These are phyloP conservation scores for Baryphthengus martii DNA, from an alignment of 2,113 vertebrate species.

Conservation along the genomic window DNA sequence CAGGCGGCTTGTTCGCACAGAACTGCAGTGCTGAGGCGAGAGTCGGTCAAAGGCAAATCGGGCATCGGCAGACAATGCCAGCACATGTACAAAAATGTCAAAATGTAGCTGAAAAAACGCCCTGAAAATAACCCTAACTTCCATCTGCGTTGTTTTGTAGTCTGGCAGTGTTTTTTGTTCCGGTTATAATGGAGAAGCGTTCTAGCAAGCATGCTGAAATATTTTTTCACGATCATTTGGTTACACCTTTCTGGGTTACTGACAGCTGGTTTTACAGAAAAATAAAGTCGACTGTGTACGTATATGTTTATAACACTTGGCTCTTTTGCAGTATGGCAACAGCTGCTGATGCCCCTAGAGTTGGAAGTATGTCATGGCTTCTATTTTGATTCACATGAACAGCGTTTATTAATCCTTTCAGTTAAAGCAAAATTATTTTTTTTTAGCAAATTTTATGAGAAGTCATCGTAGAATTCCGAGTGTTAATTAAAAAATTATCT, in stretches of 20 bases:
- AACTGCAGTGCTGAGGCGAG: not conserved
- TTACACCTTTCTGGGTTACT: not conserved
- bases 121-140: not conserved
- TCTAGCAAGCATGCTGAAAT: not conserved
- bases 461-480: not conserved
- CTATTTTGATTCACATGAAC: not conserved
- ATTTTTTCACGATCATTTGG: rapidly evolving
- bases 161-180: not conserved
- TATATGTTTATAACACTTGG: conserved; percentile 28
- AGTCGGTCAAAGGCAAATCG: not conserved
- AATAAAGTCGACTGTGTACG: not conserved
- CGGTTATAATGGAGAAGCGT: not conserved
- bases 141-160: not conserved
- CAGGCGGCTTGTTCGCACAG: not conserved
- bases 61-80: not conserved
- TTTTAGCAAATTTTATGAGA: not conserved
- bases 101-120: not conserved
- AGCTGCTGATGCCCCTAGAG: conserved; percentile 60
- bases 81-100: not conserved
- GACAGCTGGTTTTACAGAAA: not conserved
- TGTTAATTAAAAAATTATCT: not conserved
- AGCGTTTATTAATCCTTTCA: not conserved
- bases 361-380: conserved; percentile 14
- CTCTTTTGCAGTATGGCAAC: conserved; percentile 14
- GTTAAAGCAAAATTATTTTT: not conserved